Base-by-base conservation (phyloP, 2,113 vertebrate genomes). In the Passerina amoena region DNA sequence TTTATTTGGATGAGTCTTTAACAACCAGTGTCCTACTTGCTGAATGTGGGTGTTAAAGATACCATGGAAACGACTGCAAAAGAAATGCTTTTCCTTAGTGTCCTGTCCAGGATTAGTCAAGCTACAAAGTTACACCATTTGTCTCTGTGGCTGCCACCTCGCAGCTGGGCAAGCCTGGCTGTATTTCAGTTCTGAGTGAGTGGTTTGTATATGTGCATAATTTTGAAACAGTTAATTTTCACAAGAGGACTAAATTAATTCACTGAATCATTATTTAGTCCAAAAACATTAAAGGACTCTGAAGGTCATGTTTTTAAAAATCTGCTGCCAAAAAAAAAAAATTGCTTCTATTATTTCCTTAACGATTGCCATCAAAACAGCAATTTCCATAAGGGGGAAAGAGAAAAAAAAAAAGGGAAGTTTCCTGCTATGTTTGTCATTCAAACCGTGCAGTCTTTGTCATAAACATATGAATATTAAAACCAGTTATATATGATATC, bases 1-100 rank as follows among this genome's bases (percentile, higher is more conserved):
- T 97, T 96, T 97, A 97, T 96, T 96, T 95, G 96, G 82, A 92
- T 80, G 95, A 91, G 89, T 82, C 80, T 93, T 90, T 90, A 92
- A 83, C 92, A 95, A 71, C 94, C 83, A 66, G 48, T 91, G 73
- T 86, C 92, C 93, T 86, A 48, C 78, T 95, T 94, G 87, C 91
- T 86, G 51, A 79, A 31, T 89, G 83, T 94, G 92, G 94, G 83
- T 86, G 73, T 96, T 89, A 91, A 87, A 91, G 90, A 86, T 88
- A 78, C 92, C 89, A 95, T 90, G 87, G 91, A 81, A 95, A 96
- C 71, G 11, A 70, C 68, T 87, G 80, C 72, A 86, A 83, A 72
- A 95, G 72, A 92, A 96, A 88, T 81, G 79, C 40, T 93, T 96
- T 88, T 79, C 76, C 56, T 84, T 84, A 82, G 85, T 92, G 72